Conservation (phyloP, 2,797 vertebrate genomes). For the Aselliscus stoliczkanus region DNA sequence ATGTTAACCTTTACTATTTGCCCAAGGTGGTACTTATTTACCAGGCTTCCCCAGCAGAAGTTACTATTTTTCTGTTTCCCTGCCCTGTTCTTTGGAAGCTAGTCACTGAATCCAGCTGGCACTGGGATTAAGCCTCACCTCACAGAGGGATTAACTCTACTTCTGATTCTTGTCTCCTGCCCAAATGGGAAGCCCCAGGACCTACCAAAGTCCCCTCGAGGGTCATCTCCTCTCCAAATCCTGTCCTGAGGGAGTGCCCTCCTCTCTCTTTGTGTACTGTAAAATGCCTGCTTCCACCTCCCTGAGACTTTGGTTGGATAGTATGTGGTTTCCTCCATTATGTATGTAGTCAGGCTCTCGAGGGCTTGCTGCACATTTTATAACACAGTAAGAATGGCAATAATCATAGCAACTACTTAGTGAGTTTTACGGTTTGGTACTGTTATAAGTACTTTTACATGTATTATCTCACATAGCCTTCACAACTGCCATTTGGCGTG, state of each 20-base stretch:
- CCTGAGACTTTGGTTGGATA: neutral
- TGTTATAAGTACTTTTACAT: neutral
- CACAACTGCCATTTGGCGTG: neutral
- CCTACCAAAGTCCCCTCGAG: neutral
- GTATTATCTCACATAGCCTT: neutral
- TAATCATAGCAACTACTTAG: neutral
- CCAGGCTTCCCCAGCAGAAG: neutral
- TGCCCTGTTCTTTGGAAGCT: neutral
- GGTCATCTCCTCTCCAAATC: neutral
- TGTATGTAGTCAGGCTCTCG: neutral
- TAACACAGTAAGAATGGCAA: neutral
- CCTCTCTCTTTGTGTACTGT: neutral
- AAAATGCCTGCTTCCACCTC: neutral
- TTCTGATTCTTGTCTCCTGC: neutral
- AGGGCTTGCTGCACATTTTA: neutral
- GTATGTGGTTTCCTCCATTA: neutral
- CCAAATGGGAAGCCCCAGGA: neutral
- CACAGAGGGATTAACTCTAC: neutral
- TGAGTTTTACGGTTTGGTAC: neutral
- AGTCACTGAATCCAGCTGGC: neutral
- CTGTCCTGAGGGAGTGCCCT: neutral
- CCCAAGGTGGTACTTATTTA: neutral
- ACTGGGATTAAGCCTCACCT: neutral
- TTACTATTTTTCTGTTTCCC: neutral
- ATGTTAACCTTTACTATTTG: neutral